Base-by-base conservation (phyloP, 2,113 vertebrate species). In the Paedocypris sp. region DNA sequence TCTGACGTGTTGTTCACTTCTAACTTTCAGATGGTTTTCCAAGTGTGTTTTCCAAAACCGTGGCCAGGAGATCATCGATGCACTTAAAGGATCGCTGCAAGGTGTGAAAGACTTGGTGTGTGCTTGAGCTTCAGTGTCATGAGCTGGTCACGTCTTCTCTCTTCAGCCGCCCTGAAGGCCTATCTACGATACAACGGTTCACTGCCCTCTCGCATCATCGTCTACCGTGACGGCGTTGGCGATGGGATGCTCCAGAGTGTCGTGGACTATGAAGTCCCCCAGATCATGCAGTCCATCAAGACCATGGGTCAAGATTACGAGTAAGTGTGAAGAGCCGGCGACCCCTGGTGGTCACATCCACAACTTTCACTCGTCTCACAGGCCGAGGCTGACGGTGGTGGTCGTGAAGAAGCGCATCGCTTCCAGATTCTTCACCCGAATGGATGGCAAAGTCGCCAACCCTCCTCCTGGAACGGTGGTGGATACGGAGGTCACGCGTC, bases 161-260 rank as follows among this genome's bases (percentile, higher is more conserved):
- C 10, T 29, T 39, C 70, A 98, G 94, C 64, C 56, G 90, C 92
- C 1, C 75, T 98, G 2, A 85, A 86, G 51, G 79, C 83, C 0
- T 98, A 91, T 80, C 70, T 75, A 22, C 88, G 77, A 35, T 83
- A 80, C 75, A 97, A 97, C 29, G 77, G 73, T 2, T 78, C 71
- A 65, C 80, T 97, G 67, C 95, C 95, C 0, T 81, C 86, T 10
- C 90, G 93, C 5, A 89, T 98, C 62, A 78, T 98, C 0, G 88
- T 98, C 65, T 98, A 93, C 64, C 80, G 95, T 2, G 95, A 98
- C 13, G 95, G 95, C 0, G 93, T 98, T 3, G 95, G 94, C 1
- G 95, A 98, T 0, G 95, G 94, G 4, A 92, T 95, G 11, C 82
- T 98, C 7, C 79, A 88, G 45, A 87, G 85, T 0, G 68, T 98